Evolutionary conservation across 2,888 invertebrate genomes (phyloP).

Genomic region (Aspidiotus rigidus): DNA sequence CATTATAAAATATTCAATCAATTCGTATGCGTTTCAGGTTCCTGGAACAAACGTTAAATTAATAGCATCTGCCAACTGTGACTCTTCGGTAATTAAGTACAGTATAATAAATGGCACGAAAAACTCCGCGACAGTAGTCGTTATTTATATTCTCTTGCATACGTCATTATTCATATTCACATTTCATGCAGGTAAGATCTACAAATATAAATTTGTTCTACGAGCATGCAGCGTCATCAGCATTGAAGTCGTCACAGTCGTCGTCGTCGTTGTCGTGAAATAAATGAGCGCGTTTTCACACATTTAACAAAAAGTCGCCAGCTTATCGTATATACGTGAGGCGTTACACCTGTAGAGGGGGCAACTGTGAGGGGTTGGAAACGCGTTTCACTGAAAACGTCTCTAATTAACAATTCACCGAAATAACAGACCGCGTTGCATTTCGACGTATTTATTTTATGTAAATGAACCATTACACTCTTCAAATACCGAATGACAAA

Average conservation of each 20-base stretch:
- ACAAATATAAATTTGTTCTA: constrained; percentile 7
- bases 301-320: neutral
- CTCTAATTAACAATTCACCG: constrained; percentile 29
- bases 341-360: neutral
- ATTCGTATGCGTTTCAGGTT: constrained; percentile 30
- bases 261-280: neutral
- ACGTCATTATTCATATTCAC: constrained; percentile 31
- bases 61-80: constrained; percentile 31
- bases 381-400: constrained; percentile 17
- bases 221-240: constrained; percentile 7
- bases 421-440: constrained; percentile 6
- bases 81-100: constrained; percentile 30
- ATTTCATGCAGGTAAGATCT: constrained; percentile 22
- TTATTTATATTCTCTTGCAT: constrained; percentile 26
- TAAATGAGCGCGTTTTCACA: neutral
- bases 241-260: neutral
- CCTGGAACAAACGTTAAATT: constrained; percentile 23
- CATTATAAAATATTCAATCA: constrained; percentile 19
- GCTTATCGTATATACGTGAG: neutral
- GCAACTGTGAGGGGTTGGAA: neutral
- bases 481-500: constrained; percentile 20
- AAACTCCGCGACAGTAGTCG: constrained; percentile 32
- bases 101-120: constrained; percentile 28
- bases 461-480: constrained; percentile 26
- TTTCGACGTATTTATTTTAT: constrained; percentile 23